These are phyloP conservation scores for Chromobotia macracanthus DNA, from an alignment of 2,797 vertebrate species.

Conservation along the genomic window DNA sequence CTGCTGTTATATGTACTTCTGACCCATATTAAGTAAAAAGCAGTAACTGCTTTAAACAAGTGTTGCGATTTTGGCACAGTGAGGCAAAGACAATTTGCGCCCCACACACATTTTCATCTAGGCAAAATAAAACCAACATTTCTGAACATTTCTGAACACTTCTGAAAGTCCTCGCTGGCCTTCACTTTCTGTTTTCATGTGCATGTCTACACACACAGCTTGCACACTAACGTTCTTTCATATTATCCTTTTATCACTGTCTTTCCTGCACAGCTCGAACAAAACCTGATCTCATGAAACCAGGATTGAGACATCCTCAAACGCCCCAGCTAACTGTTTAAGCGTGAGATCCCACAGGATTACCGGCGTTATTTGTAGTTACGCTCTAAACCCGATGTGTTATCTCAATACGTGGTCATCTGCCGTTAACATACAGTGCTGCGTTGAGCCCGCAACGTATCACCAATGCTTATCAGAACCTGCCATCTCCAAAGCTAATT, in stretches of 20 bases:
- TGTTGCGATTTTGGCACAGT: neutral
- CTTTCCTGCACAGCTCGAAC: conserved; percentile 22
- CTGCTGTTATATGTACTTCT: neutral
- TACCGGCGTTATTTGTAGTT: conserved; percentile 57
- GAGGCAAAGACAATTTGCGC: neutral
- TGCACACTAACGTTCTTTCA: conserved; percentile 36
- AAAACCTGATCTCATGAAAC: conserved; percentile 41
- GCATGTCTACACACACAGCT: neutral
- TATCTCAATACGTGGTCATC: conserved; percentile 53
- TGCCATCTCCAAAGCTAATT: conserved; percentile 58
- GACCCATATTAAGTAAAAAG: neutral
- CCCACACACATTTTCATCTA: neutral
- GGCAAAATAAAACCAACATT: neutral
- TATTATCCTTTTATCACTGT: conserved; percentile 35
- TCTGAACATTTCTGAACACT: neutral
- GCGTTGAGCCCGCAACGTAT: conserved; percentile 60
- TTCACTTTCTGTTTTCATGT: neutral
- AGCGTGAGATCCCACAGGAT: conserved; percentile 50
- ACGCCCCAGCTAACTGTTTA: conserved; percentile 59
- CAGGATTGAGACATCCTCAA: conserved; percentile 43
- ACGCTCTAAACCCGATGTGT: conserved; percentile 48
- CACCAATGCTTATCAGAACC: conserved; percentile 61
- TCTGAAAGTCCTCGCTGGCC: neutral
- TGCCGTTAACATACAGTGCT: conserved; percentile 56
- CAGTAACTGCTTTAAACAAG: neutral